These are phyloP conservation scores for Epizoanthus illoricatus DNA, from an alignment of 92 coral and sea anemone species.

Conservation along the genomic window DNA sequence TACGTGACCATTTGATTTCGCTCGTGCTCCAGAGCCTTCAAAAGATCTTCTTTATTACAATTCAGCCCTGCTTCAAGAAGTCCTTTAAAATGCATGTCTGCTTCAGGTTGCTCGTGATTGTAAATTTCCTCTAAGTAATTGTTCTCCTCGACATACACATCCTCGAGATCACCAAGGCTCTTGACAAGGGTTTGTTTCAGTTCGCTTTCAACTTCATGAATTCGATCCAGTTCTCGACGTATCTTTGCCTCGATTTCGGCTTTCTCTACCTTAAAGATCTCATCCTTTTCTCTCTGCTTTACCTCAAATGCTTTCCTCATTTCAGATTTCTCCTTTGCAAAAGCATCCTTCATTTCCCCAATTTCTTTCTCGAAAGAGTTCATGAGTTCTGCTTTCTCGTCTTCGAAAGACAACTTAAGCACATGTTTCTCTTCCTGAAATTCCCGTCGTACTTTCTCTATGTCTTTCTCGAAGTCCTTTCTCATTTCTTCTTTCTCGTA, in stretches of 20 bases:
- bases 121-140: conserved; percentile 63
- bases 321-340: conserved; percentile 83
- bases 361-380: conserved; percentile 74
- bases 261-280: conserved; percentile 73
- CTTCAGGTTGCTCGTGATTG: conserved; percentile 87
- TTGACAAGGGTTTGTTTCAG: conserved; percentile 78
- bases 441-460: conserved; percentile 86
- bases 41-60: conserved; percentile 56
- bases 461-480: conserved; percentile 82
- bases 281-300: conserved; percentile 65
- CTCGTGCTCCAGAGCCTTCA: conserved; percentile 75
- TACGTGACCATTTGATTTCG: conserved; percentile 73
- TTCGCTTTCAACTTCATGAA: conserved; percentile 92
- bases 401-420: conserved; percentile 88
- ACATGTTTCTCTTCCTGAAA: conserved; percentile 97
- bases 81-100: conserved; percentile 82
- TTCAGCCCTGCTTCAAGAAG: conserved; percentile 53
- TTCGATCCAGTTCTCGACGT: conserved; percentile 79
- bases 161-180: conserved; percentile 85
- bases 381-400: conserved; percentile 73
- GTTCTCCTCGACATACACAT: conserved; percentile 84
- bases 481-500: conserved; percentile 92
- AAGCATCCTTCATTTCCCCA: conserved; percentile 62
- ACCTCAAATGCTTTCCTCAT: conserved; percentile 66
- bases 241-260: conserved; percentile 74